These are phyloP conservation scores for Tigriopus californicus DNA, from an alignment of 2,888 invertebrate species.

Conservation along the genomic window DNA sequence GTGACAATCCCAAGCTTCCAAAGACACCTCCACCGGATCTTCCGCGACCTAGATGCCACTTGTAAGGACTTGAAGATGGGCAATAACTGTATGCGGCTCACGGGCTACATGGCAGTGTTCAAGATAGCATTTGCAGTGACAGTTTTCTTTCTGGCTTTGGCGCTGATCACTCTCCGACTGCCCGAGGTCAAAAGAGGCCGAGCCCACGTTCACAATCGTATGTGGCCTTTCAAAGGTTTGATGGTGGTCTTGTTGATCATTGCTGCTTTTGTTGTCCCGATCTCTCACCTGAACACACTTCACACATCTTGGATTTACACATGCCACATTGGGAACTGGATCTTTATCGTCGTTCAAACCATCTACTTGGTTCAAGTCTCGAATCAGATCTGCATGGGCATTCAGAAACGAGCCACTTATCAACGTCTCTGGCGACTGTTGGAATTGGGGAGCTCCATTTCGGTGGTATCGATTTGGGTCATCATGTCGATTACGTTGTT, in stretches of 20 bases:
- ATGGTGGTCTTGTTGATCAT: background rate
- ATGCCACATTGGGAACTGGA: constrained; percentile 1
- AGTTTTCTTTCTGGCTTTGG: background rate
- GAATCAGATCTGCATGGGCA: background rate
- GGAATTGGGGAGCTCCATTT: background rate
- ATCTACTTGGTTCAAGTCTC: background rate
- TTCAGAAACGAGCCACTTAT: background rate
- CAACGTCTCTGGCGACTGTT: no score
- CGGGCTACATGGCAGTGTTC: constrained; percentile 14
- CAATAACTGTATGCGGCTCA: constrained; percentile 8
- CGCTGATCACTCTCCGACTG: background rate
- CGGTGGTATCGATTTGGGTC: background rate
- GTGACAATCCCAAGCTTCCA: background rate
- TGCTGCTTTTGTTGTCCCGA: constrained; percentile 7
- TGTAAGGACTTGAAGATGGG: constrained; percentile 12
- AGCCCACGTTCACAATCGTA: constrained; percentile 9
- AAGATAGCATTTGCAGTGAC: constrained; percentile 7
- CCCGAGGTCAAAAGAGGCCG: background rate
- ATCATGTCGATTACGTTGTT: background rate
- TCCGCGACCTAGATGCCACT: constrained; percentile 14
- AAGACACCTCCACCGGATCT: background rate
- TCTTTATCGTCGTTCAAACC: background rate
- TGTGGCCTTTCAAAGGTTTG: constrained; percentile 2
- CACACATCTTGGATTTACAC: constrained; percentile 2
- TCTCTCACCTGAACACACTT: constrained; percentile 1